Conservation (phyloP, 2,888 invertebrate species). For the Rhagium mordax region DNA sequence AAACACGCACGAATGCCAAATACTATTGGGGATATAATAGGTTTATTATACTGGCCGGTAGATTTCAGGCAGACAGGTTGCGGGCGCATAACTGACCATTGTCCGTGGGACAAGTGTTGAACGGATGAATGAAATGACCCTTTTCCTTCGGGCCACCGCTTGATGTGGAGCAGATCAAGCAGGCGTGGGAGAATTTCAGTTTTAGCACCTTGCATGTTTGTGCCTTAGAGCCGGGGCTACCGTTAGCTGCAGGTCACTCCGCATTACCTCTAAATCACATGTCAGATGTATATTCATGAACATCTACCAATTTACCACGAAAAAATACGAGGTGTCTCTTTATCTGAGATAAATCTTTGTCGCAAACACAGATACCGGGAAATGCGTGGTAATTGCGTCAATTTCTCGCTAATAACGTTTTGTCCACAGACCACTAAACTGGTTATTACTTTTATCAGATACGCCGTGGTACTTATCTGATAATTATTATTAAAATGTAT, state of each 20-base stretch:
- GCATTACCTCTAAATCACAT: not conserved
- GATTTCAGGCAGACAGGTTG: constrained; percentile 51
- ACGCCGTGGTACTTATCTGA: not conserved
- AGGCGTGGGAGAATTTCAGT: constrained; percentile 52
- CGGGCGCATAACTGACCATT: constrained; percentile 56
- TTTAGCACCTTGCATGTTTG: constrained; percentile 45
- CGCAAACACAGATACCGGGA: not conserved
- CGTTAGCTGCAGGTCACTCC: constrained; percentile 19
- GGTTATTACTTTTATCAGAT: constrained; percentile 11
- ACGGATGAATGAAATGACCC: constrained; percentile 49
- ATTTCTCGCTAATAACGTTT: not conserved
- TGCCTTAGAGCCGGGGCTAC: constrained; percentile 8
- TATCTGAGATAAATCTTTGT: not conserved
- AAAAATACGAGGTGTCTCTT: not conserved
- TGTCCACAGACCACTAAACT: not conserved
- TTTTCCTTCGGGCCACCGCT: constrained; percentile 49
- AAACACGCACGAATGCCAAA: constrained; percentile 31
- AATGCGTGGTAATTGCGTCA: not conserved
- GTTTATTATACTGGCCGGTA: constrained; percentile 20
- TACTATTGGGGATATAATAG: constrained; percentile 28
- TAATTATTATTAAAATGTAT: not conserved
- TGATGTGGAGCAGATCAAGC: constrained; percentile 46
- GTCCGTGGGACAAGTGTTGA: constrained; percentile 58
- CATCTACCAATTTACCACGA: not conserved
- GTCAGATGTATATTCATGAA: not conserved